Evolutionary conservation across 2,113 vertebrate species (phyloP).

Genomic region (Ochotona princeps): DNA sequence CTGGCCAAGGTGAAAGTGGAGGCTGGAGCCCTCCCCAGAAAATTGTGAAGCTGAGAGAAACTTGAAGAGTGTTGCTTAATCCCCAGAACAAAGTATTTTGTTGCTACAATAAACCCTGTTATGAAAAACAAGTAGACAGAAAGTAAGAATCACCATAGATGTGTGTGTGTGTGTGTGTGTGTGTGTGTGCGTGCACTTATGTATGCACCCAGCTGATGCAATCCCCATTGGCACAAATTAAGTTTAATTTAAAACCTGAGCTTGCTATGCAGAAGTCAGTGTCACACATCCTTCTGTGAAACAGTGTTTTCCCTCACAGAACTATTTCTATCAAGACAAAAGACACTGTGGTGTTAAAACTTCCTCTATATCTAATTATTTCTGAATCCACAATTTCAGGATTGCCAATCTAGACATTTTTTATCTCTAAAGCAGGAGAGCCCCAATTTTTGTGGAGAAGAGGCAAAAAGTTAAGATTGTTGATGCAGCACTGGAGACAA

Average conservation of each 20-base stretch:
- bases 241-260: slow-evolving; percentile 72
- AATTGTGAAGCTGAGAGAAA: not conserved
- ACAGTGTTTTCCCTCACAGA: slow-evolving; percentile 39
- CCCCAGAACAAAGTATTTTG: slow-evolving; percentile 26
- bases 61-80: not conserved
- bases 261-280: not conserved
- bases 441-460: not conserved
- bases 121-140: slow-evolving; percentile 74
- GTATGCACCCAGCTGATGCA: slow-evolving; percentile 72
- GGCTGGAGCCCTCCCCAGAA: not conserved
- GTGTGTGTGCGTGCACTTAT: not conserved
- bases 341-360: not conserved
- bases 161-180: slow-evolving; percentile 18
- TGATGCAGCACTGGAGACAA: not conserved
- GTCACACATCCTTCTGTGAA: not conserved
- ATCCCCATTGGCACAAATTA: slow-evolving; percentile 80
- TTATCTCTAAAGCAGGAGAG: not conserved
- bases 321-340: not conserved
- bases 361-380: not conserved
- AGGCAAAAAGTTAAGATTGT: not conserved
- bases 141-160: slow-evolving; percentile 53
- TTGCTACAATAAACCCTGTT: slow-evolving; percentile 72
- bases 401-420: not conserved
- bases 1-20: not conserved
- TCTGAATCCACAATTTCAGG: not conserved